Conservation (phyloP, 2,888 invertebrate species). For the Osmoderma eremita region DNA sequence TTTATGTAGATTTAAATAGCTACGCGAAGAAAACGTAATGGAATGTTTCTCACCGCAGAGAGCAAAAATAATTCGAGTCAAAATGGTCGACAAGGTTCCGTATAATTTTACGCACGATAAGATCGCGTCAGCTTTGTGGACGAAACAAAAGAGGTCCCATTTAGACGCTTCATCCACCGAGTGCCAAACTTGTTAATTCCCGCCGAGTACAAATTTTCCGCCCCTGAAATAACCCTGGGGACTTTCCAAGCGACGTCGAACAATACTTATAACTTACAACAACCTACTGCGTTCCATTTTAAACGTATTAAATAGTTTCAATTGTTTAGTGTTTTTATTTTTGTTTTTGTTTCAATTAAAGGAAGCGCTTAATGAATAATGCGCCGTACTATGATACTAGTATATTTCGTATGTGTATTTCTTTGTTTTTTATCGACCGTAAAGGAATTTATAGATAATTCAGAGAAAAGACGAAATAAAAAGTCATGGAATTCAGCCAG, state of each 20-base stretch:
- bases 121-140: constrained; percentile 29
- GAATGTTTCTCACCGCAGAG: constrained; percentile 22
- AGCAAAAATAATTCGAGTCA: constrained; percentile 37
- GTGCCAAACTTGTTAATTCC: constrained; percentile 29
- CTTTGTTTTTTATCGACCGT: too few species aligned
- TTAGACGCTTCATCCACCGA: constrained; percentile 31
- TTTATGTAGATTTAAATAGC: constrained; percentile 33
- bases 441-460: too few species aligned
- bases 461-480: too few species aligned
- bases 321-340: not conserved
- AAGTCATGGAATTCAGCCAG: too few species aligned
- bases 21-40: constrained; percentile 35
- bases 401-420: too few species aligned
- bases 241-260: constrained; percentile 1
- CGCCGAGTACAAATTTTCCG: constrained; percentile 15
- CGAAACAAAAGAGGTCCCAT: constrained; percentile 36
- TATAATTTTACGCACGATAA: constrained; percentile 36
- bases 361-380: too few species aligned
- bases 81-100: constrained; percentile 33
- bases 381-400: too few species aligned
- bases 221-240: not conserved
- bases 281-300: not conserved
- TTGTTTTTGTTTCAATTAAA: too few species aligned
- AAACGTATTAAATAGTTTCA: not conserved
- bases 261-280: not conserved